A percentile compares a stretch with the other conserved stretches of the same genome.
Evolutionary conservation across 2,113 vertebrate species (phyloP).

Genomic region (Hemicordylus capensis): DNA sequence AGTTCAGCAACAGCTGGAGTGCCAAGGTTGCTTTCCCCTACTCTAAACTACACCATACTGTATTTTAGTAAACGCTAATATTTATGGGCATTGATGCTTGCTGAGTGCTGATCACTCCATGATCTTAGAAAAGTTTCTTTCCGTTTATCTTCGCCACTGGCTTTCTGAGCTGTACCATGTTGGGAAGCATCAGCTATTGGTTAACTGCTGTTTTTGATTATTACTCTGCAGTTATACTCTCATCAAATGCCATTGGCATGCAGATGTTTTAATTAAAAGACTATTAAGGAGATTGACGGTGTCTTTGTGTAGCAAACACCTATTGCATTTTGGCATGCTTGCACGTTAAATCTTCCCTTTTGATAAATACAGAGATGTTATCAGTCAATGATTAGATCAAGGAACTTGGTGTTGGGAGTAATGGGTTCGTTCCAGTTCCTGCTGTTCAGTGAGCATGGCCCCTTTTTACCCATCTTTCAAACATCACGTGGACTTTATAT

Average conservation of each 20-base stretch:
- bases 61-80: neutral
- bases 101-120: constrained; percentile 17
- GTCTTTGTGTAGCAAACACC: neutral
- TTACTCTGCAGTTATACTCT: constrained; percentile 29
- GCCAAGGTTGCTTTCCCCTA: neutral
- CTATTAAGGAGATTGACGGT: neutral
- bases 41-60: neutral
- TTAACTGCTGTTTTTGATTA: constrained; percentile 24
- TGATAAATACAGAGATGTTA: neutral
- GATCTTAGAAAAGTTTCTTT: constrained; percentile 16
- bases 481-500: neutral
- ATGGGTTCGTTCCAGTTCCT: neutral
- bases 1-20: too few species aligned
- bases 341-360: neutral
- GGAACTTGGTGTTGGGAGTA: constrained; percentile 9
- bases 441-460: neutral
- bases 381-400: neutral
- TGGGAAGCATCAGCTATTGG: constrained; percentile 3
- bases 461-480: neutral
- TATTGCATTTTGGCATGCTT: neutral
- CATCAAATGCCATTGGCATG: neutral
- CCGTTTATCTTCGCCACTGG: neutral
- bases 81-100: neutral
- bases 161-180: constrained; percentile 31
- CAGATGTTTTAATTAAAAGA: constrained; percentile 17